Conservation (phyloP, 2,888 invertebrate species). For the Autographa pulchrina region DNA sequence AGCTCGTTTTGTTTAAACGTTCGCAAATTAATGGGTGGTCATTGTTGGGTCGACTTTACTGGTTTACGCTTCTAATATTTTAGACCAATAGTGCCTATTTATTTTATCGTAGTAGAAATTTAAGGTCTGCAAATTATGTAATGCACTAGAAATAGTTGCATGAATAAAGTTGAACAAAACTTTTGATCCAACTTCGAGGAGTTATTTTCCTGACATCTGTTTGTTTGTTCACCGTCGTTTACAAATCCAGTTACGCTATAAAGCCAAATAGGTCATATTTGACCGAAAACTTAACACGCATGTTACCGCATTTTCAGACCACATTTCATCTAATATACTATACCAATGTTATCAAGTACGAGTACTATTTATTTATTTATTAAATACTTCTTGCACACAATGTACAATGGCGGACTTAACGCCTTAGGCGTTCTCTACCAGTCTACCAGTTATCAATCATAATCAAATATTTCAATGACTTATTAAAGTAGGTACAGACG, state of each 20-base stretch:
- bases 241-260: not conserved
- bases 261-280: not conserved
- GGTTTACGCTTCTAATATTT: not conserved
- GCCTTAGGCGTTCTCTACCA: too few relatives aligned
- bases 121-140: not conserved
- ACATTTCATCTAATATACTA: too few relatives aligned
- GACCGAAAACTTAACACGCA: too few relatives aligned
- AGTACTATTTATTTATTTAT: too few relatives aligned
- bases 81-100: not conserved
- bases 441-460: too few relatives aligned
- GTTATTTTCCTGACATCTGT: not conserved
- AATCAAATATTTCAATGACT: not conserved
- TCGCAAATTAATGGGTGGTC: constrained; percentile 5
- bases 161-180: not conserved
- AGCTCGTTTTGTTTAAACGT: constrained; percentile 9
- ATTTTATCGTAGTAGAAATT: not conserved
- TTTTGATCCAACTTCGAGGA: not conserved
- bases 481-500: not conserved
- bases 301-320: too few relatives aligned
- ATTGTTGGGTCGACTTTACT: not conserved
- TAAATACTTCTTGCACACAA: too few relatives aligned
- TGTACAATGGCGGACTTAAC: too few relatives aligned
- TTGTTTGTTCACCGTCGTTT: not conserved
- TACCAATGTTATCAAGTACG: too few relatives aligned
- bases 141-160: not conserved